phyloP scores from a whole-genome alignment of 2,888 invertebrate genomes.

The Trimorus sp. region DNA sequence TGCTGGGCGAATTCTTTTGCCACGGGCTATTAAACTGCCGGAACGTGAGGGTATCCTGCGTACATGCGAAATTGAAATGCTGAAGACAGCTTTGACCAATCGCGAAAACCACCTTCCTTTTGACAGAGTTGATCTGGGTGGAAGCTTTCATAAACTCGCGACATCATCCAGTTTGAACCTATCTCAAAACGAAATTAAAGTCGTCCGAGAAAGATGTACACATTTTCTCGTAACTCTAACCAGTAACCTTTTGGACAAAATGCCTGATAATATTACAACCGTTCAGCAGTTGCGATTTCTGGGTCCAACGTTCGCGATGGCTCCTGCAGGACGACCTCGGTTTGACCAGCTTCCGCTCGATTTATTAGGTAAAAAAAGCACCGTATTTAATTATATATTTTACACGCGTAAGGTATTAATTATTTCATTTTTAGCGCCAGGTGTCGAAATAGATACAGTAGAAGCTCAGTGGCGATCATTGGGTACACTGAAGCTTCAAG shows the following conservation, averaged over 20 bases:
- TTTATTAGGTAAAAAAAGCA: conserved; percentile 20
- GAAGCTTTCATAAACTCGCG: conserved; percentile 11
- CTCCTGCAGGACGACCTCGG: conserved; percentile 15
- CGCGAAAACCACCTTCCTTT: conserved; percentile 13
- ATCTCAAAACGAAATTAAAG: conserved; percentile 2
- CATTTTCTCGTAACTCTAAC: conserved; percentile 25
- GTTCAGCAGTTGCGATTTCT: conserved; percentile 28
- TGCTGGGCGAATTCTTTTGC: conserved; percentile 45
- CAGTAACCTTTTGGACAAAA: conserved; percentile 6
- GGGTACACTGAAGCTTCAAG: conserved; percentile 5
- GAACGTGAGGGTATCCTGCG: conserved; percentile 38
- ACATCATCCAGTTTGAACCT: conserved; percentile 3
- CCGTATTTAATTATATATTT: conserved; percentile 1
- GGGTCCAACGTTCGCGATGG: neutral
- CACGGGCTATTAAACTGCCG: conserved; percentile 30
- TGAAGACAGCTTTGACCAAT: conserved; percentile 41
- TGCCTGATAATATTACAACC: conserved; percentile 15
- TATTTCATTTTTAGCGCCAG: conserved; percentile 10
- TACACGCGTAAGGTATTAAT: neutral
- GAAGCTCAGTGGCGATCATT: conserved; percentile 36
- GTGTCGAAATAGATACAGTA: conserved; percentile 11
- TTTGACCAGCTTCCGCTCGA: conserved; percentile 30
- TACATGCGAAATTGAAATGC: conserved; percentile 52
- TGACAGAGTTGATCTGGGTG: conserved; percentile 29
- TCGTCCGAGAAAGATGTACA: conserved; percentile 20